These are phyloP conservation scores for Parus major DNA, from an alignment of 2,113 vertebrate species.

Conservation along the genomic window DNA sequence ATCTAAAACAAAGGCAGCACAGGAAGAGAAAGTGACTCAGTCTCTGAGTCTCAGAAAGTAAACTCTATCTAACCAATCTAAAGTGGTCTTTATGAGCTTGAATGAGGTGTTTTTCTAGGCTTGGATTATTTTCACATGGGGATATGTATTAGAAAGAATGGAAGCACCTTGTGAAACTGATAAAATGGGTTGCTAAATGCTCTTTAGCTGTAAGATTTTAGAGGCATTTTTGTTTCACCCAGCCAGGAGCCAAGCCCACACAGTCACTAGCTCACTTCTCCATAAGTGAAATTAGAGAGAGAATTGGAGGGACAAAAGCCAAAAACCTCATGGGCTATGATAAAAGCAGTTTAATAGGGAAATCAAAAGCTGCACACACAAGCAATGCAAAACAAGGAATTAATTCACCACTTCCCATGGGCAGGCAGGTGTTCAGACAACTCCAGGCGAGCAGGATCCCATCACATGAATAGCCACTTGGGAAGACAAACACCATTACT, in stretches of 20 bases:
- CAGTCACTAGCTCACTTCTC: background rate
- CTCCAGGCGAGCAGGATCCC: background rate
- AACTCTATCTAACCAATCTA: slow-evolving; percentile 36
- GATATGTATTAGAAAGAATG: background rate
- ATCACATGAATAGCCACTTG: too few relatives aligned
- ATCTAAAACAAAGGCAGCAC: slow-evolving; percentile 52
- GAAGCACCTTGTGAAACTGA: background rate
- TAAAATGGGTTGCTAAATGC: background rate
- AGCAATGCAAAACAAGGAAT: background rate
- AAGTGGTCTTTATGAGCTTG: background rate
- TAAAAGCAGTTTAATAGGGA: background rate
- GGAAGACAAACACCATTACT: background rate
- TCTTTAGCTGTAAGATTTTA: background rate
- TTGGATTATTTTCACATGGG: background rate
- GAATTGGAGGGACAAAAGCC: background rate
- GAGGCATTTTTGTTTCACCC: background rate
- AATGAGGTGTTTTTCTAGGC: background rate
- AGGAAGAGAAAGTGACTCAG: slow-evolving; percentile 55
- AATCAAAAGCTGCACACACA: background rate
- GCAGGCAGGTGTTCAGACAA: background rate
- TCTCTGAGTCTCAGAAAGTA: background rate
- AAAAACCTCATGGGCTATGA: background rate
- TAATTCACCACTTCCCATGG: background rate
- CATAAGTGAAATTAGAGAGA: background rate
- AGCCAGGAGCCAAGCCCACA: background rate